Evolutionary conservation across 2,888 invertebrate species (phyloP), one percentile per base, ranked within the genome.

Genomic region (Cerastis rubricosa): DNA sequence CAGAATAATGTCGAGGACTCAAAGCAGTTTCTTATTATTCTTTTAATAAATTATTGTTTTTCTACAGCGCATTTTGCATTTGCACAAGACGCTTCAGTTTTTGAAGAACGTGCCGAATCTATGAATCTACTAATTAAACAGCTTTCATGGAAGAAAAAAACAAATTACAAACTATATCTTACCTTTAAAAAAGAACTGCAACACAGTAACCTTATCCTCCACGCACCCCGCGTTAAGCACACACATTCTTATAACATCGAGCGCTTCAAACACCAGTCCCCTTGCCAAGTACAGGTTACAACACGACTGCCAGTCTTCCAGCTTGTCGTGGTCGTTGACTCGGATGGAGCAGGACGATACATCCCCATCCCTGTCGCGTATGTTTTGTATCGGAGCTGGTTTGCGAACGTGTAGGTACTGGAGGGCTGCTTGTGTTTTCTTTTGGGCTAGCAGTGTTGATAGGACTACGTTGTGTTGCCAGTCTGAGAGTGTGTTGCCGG

Each of bases 401-500:
- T 97, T 95, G 0, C 97, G 93, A 0, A 98, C 97, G 88, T 97
- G 97, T 25, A 98, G 90, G 92, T 98, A 98, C 35, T 97, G 97
- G 29, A 98, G 93, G 0, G 98, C 98, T 19, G 98, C 97, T 88
- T 97, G 97, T 0, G 97, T 97, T 85, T 98, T 97, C 84, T 97
- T 97, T 89, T 98, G 98, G 0, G 97, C 97, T 9, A 98, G 94
- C 7, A 98, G 94, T 0, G 98, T 97, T 9, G 97, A 97, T 9
- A 98, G 92, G 0, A 98, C 97, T 0, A 97, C 97, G 76, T 97
- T 97, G 92, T 98, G 98, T 90, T 98, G 98, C 98, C 98, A 98
- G 17, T 97, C 97, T 45, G 97, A 97, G 25, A 98, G 95, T 40
- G 95, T 94, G 87, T 96, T 95, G 86, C 97, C 96, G 0, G 98